Conservation (phyloP, 64 coral and sea anemone genomes). For the Montipora efflorescens region DNA sequence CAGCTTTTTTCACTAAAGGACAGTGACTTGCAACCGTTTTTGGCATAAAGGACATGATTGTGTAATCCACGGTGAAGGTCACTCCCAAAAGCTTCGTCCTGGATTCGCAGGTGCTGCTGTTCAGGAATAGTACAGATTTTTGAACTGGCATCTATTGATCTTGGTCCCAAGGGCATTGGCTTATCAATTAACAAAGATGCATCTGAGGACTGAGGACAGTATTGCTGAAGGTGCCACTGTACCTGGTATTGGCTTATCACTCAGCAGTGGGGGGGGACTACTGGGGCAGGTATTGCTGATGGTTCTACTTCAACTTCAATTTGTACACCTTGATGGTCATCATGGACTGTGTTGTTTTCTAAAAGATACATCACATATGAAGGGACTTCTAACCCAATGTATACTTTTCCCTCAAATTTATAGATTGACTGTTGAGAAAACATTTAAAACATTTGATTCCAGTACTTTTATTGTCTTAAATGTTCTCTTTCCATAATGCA, state of each 20-base stretch:
- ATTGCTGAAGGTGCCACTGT: not conserved
- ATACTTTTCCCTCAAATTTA: too few relatives aligned
- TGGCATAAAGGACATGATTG: not conserved
- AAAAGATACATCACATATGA: conserved; percentile 1
- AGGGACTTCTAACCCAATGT: too few relatives aligned
- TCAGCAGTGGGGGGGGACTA: not conserved
- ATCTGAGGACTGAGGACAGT: too few relatives aligned
- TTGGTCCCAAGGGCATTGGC: not conserved
- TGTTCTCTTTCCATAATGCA: not conserved
- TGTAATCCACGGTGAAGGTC: too few relatives aligned
- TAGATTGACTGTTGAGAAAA: too few relatives aligned
- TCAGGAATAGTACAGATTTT: conserved; percentile 2
- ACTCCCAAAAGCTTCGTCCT: conserved; percentile 7
- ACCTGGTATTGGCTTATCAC: not conserved
- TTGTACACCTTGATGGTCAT: not conserved
- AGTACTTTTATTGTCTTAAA: too few relatives aligned
- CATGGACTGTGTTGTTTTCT: not conserved
- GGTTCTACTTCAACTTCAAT: too few relatives aligned
- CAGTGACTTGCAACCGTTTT: not conserved
- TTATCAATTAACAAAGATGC: not conserved
- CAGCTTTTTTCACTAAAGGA: not conserved
- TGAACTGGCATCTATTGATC: too few relatives aligned
- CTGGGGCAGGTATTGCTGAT: not conserved
- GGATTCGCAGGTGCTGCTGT: not conserved
- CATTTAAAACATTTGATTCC: too few relatives aligned